Evolutionary conservation across 2,113 vertebrate species (phyloP).

Genomic region (Perca schrenkii): DNA sequence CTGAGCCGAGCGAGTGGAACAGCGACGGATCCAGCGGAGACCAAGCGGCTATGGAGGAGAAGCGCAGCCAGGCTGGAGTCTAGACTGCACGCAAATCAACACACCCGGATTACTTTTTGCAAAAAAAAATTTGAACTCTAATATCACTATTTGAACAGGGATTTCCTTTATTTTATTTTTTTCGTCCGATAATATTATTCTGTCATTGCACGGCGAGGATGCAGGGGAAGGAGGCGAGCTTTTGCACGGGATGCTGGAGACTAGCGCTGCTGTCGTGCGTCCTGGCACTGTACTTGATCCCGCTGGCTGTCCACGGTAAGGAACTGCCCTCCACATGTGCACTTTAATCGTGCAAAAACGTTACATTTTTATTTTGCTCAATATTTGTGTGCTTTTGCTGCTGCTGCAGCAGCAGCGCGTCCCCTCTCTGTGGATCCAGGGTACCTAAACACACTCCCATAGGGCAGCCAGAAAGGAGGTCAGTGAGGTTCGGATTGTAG

Average conservation of each 20-base stretch:
- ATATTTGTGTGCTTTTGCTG: neutral
- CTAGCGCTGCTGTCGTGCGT: constrained; percentile 76
- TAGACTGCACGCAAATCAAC: constrained; percentile 59
- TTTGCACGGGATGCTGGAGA: constrained; percentile 79
- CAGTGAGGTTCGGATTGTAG: constrained; percentile 76
- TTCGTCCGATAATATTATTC: constrained; percentile 15
- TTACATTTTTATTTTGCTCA: neutral
- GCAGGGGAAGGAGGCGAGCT: constrained; percentile 70
- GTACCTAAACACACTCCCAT: constrained; percentile 54
- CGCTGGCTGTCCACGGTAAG: constrained; percentile 83
- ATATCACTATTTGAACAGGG: neutral
- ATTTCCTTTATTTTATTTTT: neutral
- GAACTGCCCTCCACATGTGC: neutral
- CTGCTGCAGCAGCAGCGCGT: constrained; percentile 31
- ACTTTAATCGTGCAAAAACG: neutral
- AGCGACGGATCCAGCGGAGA: constrained; percentile 47
- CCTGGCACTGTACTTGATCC: constrained; percentile 77
- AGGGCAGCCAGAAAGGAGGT: constrained; percentile 69
- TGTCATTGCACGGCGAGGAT: constrained; percentile 66
- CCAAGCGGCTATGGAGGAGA: constrained; percentile 77
- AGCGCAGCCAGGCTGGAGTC: constrained; percentile 68
- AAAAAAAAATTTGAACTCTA: constrained; percentile 26
- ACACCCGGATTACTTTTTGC: constrained; percentile 62
- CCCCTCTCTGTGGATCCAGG: constrained; percentile 28
- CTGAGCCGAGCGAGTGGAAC: constrained; percentile 36